Conservation (phyloP, 2,113 vertebrate species). For the Myotis lucifugus region DNA sequence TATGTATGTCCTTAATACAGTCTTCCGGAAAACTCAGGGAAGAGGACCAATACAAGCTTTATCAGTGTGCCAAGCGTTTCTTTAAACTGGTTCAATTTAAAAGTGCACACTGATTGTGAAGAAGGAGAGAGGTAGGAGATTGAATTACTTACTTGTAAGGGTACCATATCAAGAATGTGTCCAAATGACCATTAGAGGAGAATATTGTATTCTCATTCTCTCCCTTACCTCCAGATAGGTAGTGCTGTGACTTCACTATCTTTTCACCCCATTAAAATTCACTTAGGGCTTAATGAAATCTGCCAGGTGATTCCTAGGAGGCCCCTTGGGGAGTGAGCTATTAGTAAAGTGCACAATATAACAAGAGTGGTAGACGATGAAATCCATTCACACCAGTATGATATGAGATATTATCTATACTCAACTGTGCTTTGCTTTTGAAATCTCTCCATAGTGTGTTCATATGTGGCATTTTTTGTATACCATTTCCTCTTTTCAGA, state of each 20-base stretch:
- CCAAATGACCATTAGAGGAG: not conserved
- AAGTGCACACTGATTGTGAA: not conserved
- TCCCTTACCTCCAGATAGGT: not conserved
- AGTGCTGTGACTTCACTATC: not conserved
- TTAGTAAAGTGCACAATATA: constrained; percentile 40
- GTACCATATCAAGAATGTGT: not conserved
- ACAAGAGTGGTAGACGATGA: constrained; percentile 26
- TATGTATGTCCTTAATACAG: not conserved
- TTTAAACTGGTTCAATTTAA: not conserved
- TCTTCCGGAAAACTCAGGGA: not conserved
- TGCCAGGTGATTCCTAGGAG: constrained; percentile 39
- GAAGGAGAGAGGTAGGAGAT: not conserved
- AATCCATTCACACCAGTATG: constrained; percentile 15
- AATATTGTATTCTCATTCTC: not conserved
- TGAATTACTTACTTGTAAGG: not conserved
- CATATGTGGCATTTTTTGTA: not conserved
- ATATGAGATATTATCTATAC: not conserved
- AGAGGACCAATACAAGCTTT: not conserved
- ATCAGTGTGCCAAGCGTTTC: not conserved
- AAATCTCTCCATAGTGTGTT: not conserved
- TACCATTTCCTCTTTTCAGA: not conserved
- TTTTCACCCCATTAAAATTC: constrained; percentile 50
- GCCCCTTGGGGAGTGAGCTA: constrained; percentile 7
- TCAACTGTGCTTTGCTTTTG: constrained; percentile 27
- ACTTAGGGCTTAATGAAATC: not conserved